Percentiles rank a stretch among this genome's conserved stretches.
Evolutionary conservation across 2,113 vertebrate species (phyloP).

Genomic region (Nannobrachium achirus): DNA sequence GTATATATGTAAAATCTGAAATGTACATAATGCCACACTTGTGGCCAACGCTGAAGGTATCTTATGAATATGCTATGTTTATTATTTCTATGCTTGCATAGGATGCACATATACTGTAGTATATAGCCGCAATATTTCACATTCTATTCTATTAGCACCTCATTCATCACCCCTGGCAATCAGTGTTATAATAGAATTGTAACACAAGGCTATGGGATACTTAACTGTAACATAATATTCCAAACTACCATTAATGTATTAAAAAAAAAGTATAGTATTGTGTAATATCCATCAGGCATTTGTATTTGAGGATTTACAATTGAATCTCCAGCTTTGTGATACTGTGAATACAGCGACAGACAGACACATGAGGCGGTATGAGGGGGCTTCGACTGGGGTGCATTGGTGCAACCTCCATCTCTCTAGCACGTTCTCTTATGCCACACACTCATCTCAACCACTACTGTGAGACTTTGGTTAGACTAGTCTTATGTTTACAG

Average conservation of each 20-base stretch:
- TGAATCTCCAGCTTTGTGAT: constrained; percentile 55
- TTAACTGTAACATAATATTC: constrained; percentile 19
- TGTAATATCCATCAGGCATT: constrained; percentile 31
- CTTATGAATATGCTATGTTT: constrained; percentile 72
- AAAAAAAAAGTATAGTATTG: constrained; percentile 27
- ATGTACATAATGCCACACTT: constrained; percentile 65
- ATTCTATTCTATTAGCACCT: constrained; percentile 41
- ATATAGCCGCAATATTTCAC: constrained; percentile 75
- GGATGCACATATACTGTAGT: constrained; percentile 62
- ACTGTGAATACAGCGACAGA: constrained; percentile 40
- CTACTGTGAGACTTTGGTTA: constrained; percentile 21
- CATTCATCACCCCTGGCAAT: constrained; percentile 36
- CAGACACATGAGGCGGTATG: constrained; percentile 34
- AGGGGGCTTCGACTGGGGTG: constrained; percentile 59
- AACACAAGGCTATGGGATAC: constrained; percentile 31
- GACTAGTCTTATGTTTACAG: constrained; percentile 42
- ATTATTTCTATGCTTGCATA: constrained; percentile 74
- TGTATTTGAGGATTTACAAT: constrained; percentile 44
- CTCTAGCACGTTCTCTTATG: constrained; percentile 59
- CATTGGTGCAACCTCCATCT: constrained; percentile 46
- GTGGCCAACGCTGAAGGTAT: constrained; percentile 57
- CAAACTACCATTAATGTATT: background rate
- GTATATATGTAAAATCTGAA: constrained; percentile 73
- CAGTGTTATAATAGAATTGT: constrained; percentile 20
- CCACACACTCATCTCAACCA: constrained; percentile 34